Evolutionary conservation across 1,140 invertebrate genomes (phyloP).

Genomic region (Solenopsis fugax): DNA sequence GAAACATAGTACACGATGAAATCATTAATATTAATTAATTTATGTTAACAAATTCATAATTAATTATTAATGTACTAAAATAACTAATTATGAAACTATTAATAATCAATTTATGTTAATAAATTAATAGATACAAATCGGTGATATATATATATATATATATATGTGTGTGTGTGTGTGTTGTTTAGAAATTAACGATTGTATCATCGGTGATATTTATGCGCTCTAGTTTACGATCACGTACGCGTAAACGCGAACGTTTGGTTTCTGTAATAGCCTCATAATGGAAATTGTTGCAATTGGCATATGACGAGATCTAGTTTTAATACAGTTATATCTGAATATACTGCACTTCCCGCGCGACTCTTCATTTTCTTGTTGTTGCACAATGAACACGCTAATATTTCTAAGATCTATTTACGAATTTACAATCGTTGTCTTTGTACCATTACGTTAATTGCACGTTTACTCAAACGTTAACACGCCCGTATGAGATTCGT

Average conservation of each 20-base stretch:
- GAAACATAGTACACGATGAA: background rate
- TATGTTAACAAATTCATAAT: background rate
- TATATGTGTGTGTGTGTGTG: too few relatives aligned
- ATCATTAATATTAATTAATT: background rate
- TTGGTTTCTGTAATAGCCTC: slow-evolving; percentile 31
- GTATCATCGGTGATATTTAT: background rate
- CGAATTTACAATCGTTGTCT: background rate
- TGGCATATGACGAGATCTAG: slow-evolving; percentile 25
- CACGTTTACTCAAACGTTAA: background rate
- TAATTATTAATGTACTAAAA: background rate
- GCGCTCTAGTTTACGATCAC: background rate
- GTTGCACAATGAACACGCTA: slow-evolving; percentile 1
- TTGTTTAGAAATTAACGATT: slow-evolving; percentile 13
- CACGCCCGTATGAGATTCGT: background rate
- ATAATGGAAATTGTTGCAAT: slow-evolving; percentile 31
- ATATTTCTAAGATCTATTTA: background rate
- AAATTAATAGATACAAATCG: background rate
- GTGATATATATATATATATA: too few relatives aligned
- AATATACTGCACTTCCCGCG: background rate
- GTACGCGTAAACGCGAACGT: slow-evolving; percentile 15
- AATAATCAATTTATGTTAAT: background rate
- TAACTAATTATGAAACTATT: background rate
- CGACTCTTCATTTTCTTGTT: background rate
- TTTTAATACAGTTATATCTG: slow-evolving; percentile 57
- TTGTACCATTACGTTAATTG: background rate